Conservation (phyloP, 2,113 vertebrate genomes). For the Notechis scutatus region DNA sequence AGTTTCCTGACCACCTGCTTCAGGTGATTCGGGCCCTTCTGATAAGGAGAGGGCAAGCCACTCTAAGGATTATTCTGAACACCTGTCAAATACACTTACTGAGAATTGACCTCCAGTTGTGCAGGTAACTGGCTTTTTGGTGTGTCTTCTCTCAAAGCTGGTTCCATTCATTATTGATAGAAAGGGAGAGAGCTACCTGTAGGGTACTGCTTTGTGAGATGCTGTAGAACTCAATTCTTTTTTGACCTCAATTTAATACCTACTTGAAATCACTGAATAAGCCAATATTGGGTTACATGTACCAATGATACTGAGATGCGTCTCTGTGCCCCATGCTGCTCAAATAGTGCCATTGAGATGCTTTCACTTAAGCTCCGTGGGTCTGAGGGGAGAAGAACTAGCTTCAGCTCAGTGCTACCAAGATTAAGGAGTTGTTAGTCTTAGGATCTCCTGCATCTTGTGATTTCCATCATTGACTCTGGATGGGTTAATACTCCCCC, state of each 20-base stretch:
- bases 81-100: neutral
- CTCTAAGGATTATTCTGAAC: neutral
- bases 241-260: neutral
- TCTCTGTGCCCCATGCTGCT: neutral
- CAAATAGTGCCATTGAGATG: neutral
- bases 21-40: neutral
- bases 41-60: neutral
- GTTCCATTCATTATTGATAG: neutral
- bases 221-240: neutral
- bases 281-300: neutral
- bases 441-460: neutral
- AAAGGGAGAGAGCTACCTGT: neutral
- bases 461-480: neutral
- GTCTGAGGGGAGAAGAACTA: neutral
- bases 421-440: neutral
- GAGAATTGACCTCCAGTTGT: neutral
- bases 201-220: neutral
- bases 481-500: neutral
- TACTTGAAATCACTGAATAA: neutral
- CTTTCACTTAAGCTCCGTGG: neutral
- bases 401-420: neutral
- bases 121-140: neutral
- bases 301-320: neutral
- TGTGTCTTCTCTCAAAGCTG: neutral
- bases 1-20: neutral